Conservation (phyloP, 2,113 vertebrate genomes). For the Phalacrocorax carbo region DNA sequence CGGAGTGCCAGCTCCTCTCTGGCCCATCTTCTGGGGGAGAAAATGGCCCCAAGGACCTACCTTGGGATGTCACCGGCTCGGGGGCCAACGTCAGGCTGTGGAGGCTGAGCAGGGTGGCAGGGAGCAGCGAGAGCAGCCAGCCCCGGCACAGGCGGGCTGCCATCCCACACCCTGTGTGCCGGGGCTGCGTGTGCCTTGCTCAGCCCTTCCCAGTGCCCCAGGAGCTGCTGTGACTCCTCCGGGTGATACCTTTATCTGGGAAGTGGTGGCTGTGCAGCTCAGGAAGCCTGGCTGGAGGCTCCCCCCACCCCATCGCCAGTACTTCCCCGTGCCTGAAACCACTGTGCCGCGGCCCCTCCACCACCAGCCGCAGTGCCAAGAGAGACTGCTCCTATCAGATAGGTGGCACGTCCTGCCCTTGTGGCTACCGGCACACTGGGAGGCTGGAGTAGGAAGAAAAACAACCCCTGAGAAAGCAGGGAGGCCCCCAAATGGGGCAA, state of each 20-base stretch:
- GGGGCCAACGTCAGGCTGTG: accelerated
- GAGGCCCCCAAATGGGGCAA: not conserved
- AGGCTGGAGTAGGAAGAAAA: conserved; percentile 44
- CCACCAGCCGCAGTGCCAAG: not conserved
- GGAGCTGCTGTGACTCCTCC: not conserved
- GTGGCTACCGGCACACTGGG: conserved; percentile 4
- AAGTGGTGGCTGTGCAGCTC: conserved; percentile 46
- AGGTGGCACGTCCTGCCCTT: conserved; percentile 48
- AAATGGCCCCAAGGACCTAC: conserved; percentile 22
- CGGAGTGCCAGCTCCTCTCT: not conserved
- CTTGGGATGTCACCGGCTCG: conserved; percentile 49
- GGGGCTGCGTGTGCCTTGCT: accelerated
- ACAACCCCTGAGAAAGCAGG: not conserved
- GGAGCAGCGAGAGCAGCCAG: not conserved
- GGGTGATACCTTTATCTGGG: conserved; percentile 57
- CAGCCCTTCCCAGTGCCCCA: not conserved
- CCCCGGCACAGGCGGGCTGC: not conserved
- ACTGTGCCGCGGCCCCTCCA: not conserved
- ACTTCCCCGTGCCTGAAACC: conserved; percentile 70
- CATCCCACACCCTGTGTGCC: not conserved
- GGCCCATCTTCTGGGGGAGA: not conserved
- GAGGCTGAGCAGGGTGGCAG: not conserved
- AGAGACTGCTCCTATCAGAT: conserved; percentile 67
- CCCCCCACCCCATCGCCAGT: not conserved
- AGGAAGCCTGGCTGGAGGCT: conserved; percentile 64